Evolutionary conservation across 2,113 vertebrate genomes (phyloP).

Genomic region (Spea multiplicata): DNA sequence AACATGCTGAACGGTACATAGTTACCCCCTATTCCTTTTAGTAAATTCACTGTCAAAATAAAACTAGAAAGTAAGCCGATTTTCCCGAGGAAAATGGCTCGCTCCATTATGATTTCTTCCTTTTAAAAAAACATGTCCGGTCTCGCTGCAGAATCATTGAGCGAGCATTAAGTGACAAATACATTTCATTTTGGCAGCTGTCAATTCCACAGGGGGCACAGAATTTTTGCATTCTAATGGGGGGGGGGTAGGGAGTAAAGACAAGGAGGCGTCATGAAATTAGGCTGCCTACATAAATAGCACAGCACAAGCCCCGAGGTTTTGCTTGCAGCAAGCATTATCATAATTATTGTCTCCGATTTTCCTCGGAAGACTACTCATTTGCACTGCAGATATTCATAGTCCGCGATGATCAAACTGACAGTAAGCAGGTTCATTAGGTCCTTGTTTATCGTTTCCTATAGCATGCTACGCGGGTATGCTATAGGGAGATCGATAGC

Average conservation of each 20-base stretch:
- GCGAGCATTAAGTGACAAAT: constrained; percentile 15
- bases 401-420: neutral
- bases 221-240: constrained; percentile 44
- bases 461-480: neutral
- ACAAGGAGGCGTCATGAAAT: neutral
- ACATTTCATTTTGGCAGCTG: constrained; percentile 27
- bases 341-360: constrained; percentile 14
- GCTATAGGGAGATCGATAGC: neutral
- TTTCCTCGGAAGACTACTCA: constrained; percentile 32
- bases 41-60: constrained; percentile 13
- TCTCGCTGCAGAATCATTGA: constrained; percentile 14
- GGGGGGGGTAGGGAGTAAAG: constrained; percentile 27
- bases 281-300: neutral
- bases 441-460: neutral
- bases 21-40: neutral
- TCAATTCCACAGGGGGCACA: constrained; percentile 40
- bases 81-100: constrained; percentile 17
- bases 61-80: neutral
- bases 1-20: neutral
- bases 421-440: constrained; percentile 2
- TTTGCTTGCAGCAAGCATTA: constrained; percentile 32
- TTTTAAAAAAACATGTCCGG: neutral
- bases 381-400: constrained; percentile 25
- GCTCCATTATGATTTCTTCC: neutral
- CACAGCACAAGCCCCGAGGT: constrained; percentile 10